Base-by-base conservation (phyloP, 92 coral and sea anemone genomes). In the Montipora capitata region DNA sequence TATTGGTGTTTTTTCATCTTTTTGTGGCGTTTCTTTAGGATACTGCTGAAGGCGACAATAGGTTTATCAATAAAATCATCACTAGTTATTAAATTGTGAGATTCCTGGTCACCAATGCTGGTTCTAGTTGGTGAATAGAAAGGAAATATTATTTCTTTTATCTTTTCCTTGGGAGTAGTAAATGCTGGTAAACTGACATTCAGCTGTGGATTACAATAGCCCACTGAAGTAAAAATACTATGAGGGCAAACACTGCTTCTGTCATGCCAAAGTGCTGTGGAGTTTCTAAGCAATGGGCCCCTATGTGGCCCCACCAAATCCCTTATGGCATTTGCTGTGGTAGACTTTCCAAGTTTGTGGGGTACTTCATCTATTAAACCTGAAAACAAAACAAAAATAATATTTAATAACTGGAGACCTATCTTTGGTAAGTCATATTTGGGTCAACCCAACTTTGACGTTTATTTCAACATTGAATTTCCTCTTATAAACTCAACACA, bases 1-100 rank as follows among this genome's bases (percentile, higher is more conserved):
- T 97, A 97, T 82, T 97, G 96, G 80, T 97, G 99, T 57, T 93
- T 90, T 80, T 97, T 97, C 99, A 97, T 97, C 84, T 96, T 97
- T 62, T 90, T 77, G 65, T 92, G 94, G 40, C 99, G 94, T 80
- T 92, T 97, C 72, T 95, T 97, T 8, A 95, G 80, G 15, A 97
- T 74, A 76, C 95, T 95, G 56, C 97, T 94, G 81, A 81, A 89
- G 41, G 63, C 77, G 15, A 89, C 27, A 15, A 78, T 52, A 4
- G 71, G 12, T 14, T 67, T 27, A 17, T 67, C 70, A 44, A 41
- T 35, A 45, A 8, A 20, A 15, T 43, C 52, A 85, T 81, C 84
- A n/a, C 88, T 93, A 56, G 75, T 48, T 42, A 77, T 85, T 11
- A 48, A 48, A 66, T 71, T 80, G 57, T 57, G 39, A 57, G 65